Base-by-base conservation (phyloP, 2,797 vertebrate species). In the Glyptemys insculpta region DNA sequence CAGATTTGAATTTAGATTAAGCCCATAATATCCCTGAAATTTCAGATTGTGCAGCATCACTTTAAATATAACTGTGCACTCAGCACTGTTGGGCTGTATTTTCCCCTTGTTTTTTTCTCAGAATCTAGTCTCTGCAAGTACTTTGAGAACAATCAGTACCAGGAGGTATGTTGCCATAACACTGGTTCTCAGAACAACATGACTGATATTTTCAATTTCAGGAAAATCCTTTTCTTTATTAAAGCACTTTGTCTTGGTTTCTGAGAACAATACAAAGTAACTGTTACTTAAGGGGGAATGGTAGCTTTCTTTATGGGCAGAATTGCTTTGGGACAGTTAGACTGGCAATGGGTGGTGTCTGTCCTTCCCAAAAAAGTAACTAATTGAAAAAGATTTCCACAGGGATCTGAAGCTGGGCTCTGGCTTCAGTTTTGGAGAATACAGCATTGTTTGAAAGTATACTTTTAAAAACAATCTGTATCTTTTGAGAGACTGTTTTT, bases 151-250 rank as follows among this genome's bases (percentile, higher is more conserved):
- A 72, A 29, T 56, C 2, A 2, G 31, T 90, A 12, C 56, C 12
- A 1, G 21, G 62, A 81, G 79, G 18, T n/a, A 5, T 1, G 8
- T 88, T 95, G 81, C 62, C 2, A 5, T 79, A 54, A 91, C 21
- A 44, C 52, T 92, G 91, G 93, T 49, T 89, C 85, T 79, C 65
- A 89, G 68, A 92, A 87, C 47, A 94, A 57, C 80, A 2, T 12
- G 50, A 65, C 76, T 65, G 47, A 49, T 86, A 50, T 81, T 88
- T 94, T 34, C 78, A 92, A 1, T 82, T 82, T 79, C 72, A 89
- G 86, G 86, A 94, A 97, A 95, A 96, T 97, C 94, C 95, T 97
- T 95, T 96, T 92, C 88, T 86, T 91, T 93, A 53, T 72, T 52
- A 1, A 82, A 95, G n/a, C 19, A n/a, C 72, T 94, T 91, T 95